These are phyloP conservation scores for Actinernus sp. DNA, from an alignment of 92 coral and sea anemone genomes.

Conservation along the genomic window DNA sequence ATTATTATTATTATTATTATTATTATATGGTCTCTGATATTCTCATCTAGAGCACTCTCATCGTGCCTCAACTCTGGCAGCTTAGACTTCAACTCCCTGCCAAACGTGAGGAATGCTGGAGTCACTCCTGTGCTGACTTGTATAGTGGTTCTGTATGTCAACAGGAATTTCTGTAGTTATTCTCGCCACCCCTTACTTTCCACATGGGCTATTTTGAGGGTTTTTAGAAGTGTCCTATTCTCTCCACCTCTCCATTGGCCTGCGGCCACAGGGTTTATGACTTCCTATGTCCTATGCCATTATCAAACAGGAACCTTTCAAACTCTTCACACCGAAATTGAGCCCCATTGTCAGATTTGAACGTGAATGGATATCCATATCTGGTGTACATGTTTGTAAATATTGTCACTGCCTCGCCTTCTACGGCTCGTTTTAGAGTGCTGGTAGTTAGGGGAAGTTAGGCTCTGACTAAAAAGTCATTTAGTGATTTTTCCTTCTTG, in stretches of 20 bases:
- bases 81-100: slow-evolving; percentile 51
- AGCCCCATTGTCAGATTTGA: slow-evolving; percentile 47
- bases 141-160: slow-evolving; percentile 48
- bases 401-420: no score
- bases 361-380: slow-evolving; percentile 16
- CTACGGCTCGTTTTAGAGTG: no score
- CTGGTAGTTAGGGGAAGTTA: no score
- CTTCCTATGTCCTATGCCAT: slow-evolving; percentile 21
- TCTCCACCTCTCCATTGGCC: slow-evolving; percentile 46
- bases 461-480: no score
- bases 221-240: slow-evolving; percentile 32
- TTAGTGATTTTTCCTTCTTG: no score
- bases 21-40: slow-evolving; percentile 41
- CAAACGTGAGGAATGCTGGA: slow-evolving; percentile 39
- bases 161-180: slow-evolving; percentile 36
- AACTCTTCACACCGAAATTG: slow-evolving; percentile 24
- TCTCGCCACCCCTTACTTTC: slow-evolving; percentile 38
- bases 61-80: slow-evolving; percentile 43
- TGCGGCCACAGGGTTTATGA: slow-evolving; percentile 45
- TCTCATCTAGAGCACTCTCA: slow-evolving; percentile 19
- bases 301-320: slow-evolving; percentile 15
- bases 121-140: slow-evolving; percentile 48
- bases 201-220: slow-evolving; percentile 46
- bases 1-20: no score
- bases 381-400: slow-evolving; percentile 6